A percentile compares a stretch with the other conserved stretches of the same genome.
Evolutionary conservation across 2,113 vertebrate genomes (phyloP).

Genomic region (Gallinago undulata): DNA sequence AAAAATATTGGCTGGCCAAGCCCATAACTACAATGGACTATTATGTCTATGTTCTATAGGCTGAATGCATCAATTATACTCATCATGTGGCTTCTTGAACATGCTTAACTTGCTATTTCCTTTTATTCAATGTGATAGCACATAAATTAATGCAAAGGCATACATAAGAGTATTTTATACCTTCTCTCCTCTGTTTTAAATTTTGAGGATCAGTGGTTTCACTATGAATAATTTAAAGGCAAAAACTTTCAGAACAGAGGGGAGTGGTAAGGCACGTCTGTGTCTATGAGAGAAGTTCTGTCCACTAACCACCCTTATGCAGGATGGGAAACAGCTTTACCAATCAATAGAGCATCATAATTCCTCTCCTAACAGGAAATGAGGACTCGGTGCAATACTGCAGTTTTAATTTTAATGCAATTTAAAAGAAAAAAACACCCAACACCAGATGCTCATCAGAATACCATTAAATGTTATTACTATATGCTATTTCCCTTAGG

Average conservation of each 20-base stretch:
- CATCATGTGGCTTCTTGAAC: constrained; percentile 25
- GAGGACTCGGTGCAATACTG: constrained; percentile 36
- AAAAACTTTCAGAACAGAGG: constrained; percentile 3
- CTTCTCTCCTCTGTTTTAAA: constrained; percentile 22
- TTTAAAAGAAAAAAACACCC: constrained; percentile 27
- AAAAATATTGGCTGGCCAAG: constrained; percentile 49
- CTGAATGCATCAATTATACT: constrained; percentile 61
- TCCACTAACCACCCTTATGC: constrained; percentile 16
- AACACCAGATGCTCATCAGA: constrained; percentile 55
- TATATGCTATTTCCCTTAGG: constrained; percentile 39
- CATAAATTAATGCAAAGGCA: constrained; percentile 45
- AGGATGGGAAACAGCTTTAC: constrained; percentile 50
- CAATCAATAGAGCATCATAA: constrained; percentile 58
- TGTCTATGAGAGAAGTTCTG: background rate
- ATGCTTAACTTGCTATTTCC: constrained; percentile 49
- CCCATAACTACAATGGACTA: constrained; percentile 49
- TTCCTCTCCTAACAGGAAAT: constrained; percentile 58
- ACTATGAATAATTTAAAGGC: constrained; percentile 46
- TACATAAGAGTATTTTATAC: constrained; percentile 34
- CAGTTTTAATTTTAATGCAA: constrained; percentile 54
- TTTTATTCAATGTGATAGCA: constrained; percentile 27
- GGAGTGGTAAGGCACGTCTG: background rate
- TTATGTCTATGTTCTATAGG: constrained; percentile 45
- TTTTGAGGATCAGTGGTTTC: constrained; percentile 33
- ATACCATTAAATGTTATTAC: constrained; percentile 46